Percentiles rank a stretch among this genome's conserved stretches.
These are phyloP conservation scores for Misgurnus anguillicaudatus DNA, from an alignment of 2,113 vertebrate species.

Conservation along the genomic window DNA sequence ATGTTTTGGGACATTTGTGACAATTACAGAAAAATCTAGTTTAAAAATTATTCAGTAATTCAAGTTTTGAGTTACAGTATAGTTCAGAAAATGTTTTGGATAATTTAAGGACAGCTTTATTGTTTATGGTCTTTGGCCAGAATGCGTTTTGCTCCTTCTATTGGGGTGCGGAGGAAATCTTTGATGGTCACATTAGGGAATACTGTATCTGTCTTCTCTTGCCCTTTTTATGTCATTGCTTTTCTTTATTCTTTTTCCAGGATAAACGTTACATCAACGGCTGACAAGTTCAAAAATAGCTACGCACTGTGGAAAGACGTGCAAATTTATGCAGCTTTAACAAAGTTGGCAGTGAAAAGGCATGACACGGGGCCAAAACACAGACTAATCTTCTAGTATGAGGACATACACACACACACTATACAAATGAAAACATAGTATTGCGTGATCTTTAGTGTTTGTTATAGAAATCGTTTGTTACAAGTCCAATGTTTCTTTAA, in stretches of 20 bases:
- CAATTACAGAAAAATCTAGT: too few relatives aligned
- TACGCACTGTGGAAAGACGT: conserved; percentile 26
- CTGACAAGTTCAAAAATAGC: conserved; percentile 47
- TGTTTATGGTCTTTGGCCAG: not conserved
- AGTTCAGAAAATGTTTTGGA: not conserved
- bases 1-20: too few relatives aligned
- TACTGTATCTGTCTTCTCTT: not conserved
- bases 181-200: conserved; percentile 2
- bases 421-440: not conserved
- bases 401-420: not conserved
- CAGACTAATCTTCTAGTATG: conserved; percentile 24
- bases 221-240: conserved; percentile 17
- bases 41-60: too few relatives aligned
- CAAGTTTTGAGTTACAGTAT: not conserved
- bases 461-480: not conserved
- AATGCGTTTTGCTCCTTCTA: not conserved
- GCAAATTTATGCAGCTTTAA: conserved; percentile 41
- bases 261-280: conserved; percentile 29
- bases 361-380: conserved; percentile 20
- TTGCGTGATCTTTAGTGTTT: too few relatives aligned
- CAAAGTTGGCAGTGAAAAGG: conserved; percentile 43
- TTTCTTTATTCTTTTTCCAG: conserved; percentile 7
- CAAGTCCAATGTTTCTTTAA: not conserved
- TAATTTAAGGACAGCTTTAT: not conserved
- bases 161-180: not conserved